A percentile compares a stretch with the other conserved stretches of the same genome.
phyloP scores from a whole-genome alignment of 2,888 invertebrate species.

The Chironomus riparius region DNA sequence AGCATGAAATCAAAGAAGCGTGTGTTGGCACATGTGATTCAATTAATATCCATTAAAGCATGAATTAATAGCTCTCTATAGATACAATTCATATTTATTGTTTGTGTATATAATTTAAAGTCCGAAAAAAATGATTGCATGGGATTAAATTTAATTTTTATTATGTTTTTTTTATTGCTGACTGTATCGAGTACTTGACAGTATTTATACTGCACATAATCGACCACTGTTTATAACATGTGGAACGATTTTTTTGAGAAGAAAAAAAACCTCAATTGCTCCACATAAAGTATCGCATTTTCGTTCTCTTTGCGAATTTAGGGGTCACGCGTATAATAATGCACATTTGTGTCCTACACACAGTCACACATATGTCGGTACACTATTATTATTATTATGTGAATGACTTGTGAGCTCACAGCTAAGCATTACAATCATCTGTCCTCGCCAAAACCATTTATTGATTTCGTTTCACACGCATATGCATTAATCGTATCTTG shows the following conservation, averaged over 20 bases:
- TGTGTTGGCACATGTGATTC: neutral
- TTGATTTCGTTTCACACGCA: no score
- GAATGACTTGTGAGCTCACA: neutral
- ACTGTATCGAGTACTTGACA: no score
- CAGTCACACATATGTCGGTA: neutral
- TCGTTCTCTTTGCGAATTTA: neutral
- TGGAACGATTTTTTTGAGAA: neutral
- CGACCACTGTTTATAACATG: neutral
- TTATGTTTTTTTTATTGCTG: neutral
- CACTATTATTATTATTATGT: neutral
- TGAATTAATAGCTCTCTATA: neutral
- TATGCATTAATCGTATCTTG: no score
- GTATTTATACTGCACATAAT: neutral
- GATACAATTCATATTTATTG: no score
- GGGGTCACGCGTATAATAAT: neutral
- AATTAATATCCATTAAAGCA: neutral
- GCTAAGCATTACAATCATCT: neutral
- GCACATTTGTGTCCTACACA: neutral
- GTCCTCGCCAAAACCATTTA: neutral
- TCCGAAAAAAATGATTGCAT: neutral
- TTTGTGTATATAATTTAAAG: neutral
- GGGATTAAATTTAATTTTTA: neutral
- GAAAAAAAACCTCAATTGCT: neutral
- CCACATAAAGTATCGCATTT: neutral
- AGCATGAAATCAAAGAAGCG: neutral